These are phyloP conservation scores for Aphelenchoides fujianensis DNA, from an alignment of 1,140 invertebrate genomes.

Conservation along the genomic window DNA sequence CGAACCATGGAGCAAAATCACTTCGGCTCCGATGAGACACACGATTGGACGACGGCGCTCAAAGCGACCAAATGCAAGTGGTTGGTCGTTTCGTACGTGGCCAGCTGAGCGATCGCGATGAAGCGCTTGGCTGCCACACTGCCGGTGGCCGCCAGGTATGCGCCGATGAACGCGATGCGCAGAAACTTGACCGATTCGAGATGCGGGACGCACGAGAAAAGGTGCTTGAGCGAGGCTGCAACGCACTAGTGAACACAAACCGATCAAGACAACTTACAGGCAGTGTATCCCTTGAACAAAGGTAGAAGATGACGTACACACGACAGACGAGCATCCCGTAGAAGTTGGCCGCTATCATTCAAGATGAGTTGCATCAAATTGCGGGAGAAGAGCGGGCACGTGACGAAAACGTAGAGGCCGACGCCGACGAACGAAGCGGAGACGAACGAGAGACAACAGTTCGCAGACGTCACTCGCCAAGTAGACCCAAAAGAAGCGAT, in stretches of 20 bases:
- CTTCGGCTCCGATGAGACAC: not conserved
- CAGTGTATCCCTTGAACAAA: not conserved
- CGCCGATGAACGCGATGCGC: not conserved
- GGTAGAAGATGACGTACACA: not conserved
- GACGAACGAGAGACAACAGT: not conserved
- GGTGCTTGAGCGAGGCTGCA: not conserved
- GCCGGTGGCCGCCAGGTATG: not conserved
- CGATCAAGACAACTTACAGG: constrained; percentile 1
- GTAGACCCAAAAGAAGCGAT: not conserved
- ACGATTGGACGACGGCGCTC: not conserved
- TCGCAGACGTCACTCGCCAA: not conserved
- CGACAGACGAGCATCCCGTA: not conserved
- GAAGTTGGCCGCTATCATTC: not conserved
- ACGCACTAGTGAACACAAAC: not conserved
- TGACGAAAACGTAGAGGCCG: not conserved
- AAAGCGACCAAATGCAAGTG: not conserved
- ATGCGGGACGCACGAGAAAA: not conserved
- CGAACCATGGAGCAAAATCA: not conserved
- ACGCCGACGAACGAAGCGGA: not conserved
- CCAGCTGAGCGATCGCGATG: not conserved
- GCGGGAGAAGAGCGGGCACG: not conserved
- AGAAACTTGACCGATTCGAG: not conserved
- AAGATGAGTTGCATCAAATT: not conserved
- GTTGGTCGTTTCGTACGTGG: not conserved
- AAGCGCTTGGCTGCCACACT: not conserved